phyloP scores from a whole-genome alignment of 1,140 invertebrate genomes.

The Cydia strobilella region DNA sequence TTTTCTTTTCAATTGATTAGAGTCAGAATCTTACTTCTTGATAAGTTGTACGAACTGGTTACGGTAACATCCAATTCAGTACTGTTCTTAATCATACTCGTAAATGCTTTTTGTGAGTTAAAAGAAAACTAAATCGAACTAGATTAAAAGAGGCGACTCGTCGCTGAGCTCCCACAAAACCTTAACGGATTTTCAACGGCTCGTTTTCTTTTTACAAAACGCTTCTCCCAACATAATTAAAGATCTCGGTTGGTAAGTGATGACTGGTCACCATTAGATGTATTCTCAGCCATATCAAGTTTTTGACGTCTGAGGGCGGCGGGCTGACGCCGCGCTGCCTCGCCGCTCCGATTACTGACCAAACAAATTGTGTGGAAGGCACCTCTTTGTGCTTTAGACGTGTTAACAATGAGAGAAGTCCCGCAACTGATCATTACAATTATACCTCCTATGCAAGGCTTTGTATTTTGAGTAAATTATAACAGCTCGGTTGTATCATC shows the following conservation, averaged over 20 bases:
- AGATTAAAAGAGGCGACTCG: slow-evolving; percentile 60
- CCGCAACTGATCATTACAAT: slow-evolving; percentile 77
- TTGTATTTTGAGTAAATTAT: slow-evolving; percentile 80
- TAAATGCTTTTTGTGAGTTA: slow-evolving; percentile 61
- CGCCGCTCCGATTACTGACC: slow-evolving; percentile 66
- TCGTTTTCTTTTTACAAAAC: slow-evolving; percentile 67
- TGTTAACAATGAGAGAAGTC: slow-evolving; percentile 73
- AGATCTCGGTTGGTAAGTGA: slow-evolving; percentile 62
- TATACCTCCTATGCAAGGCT: slow-evolving; percentile 72
- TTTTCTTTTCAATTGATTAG: too few relatives aligned
- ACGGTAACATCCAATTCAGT: slow-evolving; percentile 68
- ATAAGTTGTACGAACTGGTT: slow-evolving; percentile 37
- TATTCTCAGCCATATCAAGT: slow-evolving; percentile 57
- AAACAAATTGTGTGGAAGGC: slow-evolving; percentile 73
- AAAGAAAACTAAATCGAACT: slow-evolving; percentile 58
- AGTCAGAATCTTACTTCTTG: too few relatives aligned
- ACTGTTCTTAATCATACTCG: slow-evolving; percentile 57
- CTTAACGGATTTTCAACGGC: slow-evolving; percentile 71
- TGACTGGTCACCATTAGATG: slow-evolving; percentile 62
- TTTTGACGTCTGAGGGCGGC: slow-evolving; percentile 50
- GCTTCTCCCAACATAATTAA: slow-evolving; percentile 65
- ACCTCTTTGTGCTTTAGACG: slow-evolving; percentile 71
- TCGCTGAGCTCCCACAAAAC: slow-evolving; percentile 65
- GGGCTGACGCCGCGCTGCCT: slow-evolving; percentile 51
- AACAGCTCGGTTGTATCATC: slow-evolving; percentile 65